Conservation (phyloP, 2,113 vertebrate species). For the Cryptotis parvus region DNA sequence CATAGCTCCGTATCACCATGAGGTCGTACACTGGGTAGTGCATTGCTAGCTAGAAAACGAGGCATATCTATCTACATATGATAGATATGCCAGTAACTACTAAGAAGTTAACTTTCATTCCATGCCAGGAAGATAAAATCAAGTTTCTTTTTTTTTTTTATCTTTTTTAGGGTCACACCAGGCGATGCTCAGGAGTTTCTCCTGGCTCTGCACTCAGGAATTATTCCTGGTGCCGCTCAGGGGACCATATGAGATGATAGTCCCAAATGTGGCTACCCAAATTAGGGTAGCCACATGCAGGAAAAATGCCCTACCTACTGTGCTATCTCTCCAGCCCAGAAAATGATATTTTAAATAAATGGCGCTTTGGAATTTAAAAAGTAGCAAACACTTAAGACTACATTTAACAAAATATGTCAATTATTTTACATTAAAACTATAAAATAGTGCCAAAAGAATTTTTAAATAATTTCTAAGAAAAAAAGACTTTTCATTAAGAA, state of each 20-base stretch:
- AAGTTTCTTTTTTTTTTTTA: too few species aligned
- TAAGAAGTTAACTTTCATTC: conserved; percentile 27
- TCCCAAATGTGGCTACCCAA: too few species aligned
- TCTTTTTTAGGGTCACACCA: too few species aligned
- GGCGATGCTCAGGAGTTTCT: too few species aligned
- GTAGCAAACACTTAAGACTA: conserved; percentile 6
- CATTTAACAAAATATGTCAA: conserved; percentile 46
- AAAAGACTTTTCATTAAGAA: too few species aligned
- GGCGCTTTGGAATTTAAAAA: conserved; percentile 2
- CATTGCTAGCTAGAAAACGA: not conserved
- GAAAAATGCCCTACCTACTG: too few species aligned
- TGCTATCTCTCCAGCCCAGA: not conserved
- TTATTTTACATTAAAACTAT: conserved; percentile 16
- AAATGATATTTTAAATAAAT: conserved; percentile 53
- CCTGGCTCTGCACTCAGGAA: too few species aligned
- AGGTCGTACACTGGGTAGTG: not conserved
- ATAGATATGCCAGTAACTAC: not conserved
- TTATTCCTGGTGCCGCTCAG: too few species aligned
- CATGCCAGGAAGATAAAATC: not conserved
- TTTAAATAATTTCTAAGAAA: too few species aligned
- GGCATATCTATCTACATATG: not conserved
- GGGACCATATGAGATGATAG: too few species aligned
- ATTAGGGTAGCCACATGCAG: too few species aligned
- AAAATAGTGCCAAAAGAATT: conserved; percentile 25
- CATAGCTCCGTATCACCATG: not conserved